phyloP scores from a whole-genome alignment of 2,113 vertebrate species.

The Butorides virescens region DNA sequence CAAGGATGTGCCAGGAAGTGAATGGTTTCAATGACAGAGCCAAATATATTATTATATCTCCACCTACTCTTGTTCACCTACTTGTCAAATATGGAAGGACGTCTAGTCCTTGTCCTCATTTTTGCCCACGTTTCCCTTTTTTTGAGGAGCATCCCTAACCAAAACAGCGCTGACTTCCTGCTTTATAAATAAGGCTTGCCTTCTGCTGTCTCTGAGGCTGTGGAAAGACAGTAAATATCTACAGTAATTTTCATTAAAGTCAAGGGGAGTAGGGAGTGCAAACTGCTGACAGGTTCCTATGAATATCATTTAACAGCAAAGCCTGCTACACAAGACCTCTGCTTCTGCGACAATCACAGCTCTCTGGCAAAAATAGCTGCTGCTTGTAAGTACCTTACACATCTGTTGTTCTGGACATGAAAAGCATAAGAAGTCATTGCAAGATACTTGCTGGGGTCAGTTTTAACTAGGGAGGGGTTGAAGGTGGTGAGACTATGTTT shows the following conservation, averaged over 20 bases:
- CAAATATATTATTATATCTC: neutral
- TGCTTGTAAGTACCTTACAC: neutral
- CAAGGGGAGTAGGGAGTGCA: neutral
- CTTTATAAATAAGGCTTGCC: neutral
- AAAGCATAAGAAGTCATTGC: neutral
- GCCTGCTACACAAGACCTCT: neutral
- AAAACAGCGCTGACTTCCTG: neutral
- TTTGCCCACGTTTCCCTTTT: neutral
- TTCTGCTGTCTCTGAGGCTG: neutral
- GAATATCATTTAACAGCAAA: neutral
- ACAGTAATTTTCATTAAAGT: neutral
- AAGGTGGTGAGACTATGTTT: neutral
- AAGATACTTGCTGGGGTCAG: rapidly evolving
- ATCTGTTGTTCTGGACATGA: neutral
- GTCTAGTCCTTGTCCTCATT: constrained; percentile 2
- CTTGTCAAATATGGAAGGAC: neutral
- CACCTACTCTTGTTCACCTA: neutral
- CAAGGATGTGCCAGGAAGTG: neutral
- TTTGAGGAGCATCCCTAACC: neutral
- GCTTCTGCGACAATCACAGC: neutral
- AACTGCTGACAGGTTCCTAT: neutral
- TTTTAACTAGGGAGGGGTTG: neutral
- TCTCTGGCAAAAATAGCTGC: neutral
- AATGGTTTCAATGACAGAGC: neutral
- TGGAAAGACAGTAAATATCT: neutral